phyloP scores from a whole-genome alignment of 2,113 vertebrate species.

The Oreochromis aureus region DNA sequence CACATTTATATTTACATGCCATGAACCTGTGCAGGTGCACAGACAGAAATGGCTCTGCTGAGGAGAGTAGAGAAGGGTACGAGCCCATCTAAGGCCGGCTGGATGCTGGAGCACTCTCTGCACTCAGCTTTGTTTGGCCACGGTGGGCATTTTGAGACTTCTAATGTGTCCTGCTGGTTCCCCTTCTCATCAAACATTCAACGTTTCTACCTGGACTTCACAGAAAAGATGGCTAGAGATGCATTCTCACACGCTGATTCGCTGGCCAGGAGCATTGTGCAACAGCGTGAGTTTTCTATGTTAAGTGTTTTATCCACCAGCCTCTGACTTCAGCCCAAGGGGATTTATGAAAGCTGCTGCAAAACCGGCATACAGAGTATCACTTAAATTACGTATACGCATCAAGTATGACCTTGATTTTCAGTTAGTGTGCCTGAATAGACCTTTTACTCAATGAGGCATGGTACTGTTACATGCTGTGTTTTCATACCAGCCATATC shows the following conservation, averaged over 20 bases:
- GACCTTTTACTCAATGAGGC: background rate
- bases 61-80: background rate
- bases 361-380: background rate
- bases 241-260: background rate
- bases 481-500: background rate
- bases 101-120: background rate
- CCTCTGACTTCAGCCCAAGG: background rate
- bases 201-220: conserved; percentile 11
- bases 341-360: background rate
- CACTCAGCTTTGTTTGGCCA: conserved; percentile 13
- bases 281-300: background rate
- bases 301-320: background rate
- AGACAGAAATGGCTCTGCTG: conserved; percentile 25
- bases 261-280: background rate
- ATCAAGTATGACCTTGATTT: conserved; percentile 11
- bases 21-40: conserved; percentile 13
- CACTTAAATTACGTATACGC: background rate
- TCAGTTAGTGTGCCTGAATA: background rate
- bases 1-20: conserved; percentile 1
- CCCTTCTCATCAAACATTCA: conserved; percentile 34
- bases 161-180: conserved; percentile 5
- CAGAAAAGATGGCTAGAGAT: background rate
- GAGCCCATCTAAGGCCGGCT: conserved; percentile 15
- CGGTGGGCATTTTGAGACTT: background rate
- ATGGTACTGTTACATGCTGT: background rate